These are phyloP conservation scores for Notodonta dromedarius DNA, from an alignment of 2,888 invertebrate genomes.

Conservation along the genomic window DNA sequence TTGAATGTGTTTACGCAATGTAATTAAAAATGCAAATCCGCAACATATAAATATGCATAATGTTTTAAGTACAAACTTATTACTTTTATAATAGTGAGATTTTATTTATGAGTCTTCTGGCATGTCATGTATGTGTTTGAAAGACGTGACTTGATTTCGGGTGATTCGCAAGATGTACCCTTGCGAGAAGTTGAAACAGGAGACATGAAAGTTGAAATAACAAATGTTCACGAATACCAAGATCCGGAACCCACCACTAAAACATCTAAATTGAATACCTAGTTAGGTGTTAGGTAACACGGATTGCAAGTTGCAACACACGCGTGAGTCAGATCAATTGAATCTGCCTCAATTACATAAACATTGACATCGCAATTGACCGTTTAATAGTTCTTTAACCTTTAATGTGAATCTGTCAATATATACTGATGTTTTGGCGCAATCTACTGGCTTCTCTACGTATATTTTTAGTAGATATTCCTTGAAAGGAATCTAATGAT, in stretches of 20 bases:
- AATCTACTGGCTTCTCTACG: not conserved
- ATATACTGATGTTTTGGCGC: not conserved
- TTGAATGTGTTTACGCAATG: not conserved
- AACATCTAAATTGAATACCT: no score
- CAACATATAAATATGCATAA: no score
- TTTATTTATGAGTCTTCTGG: not conserved
- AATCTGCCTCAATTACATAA: conserved; percentile 8
- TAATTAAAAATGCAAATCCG: no score
- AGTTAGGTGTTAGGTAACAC: no score
- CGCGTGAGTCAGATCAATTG: conserved; percentile 5
- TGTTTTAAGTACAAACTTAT: no score
- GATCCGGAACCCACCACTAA: no score
- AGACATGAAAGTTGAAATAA: no score
- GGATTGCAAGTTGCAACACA: not conserved
- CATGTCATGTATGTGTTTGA: not conserved
- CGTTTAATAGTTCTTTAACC: conserved; percentile 11
- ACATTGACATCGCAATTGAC: conserved; percentile 7
- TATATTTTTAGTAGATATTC: not conserved
- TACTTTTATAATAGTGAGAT: no score
- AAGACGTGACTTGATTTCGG: not conserved
- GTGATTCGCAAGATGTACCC: not conserved
- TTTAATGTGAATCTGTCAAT: conserved; percentile 9
- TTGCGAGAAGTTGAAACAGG: no score
- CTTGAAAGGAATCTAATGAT: conserved; percentile 1
- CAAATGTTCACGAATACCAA: no score